A percentile compares a stretch with the other conserved stretches of the same genome.
phyloP scores from a whole-genome alignment of 2,888 invertebrate species.

The Thymelicus sylvestris region DNA sequence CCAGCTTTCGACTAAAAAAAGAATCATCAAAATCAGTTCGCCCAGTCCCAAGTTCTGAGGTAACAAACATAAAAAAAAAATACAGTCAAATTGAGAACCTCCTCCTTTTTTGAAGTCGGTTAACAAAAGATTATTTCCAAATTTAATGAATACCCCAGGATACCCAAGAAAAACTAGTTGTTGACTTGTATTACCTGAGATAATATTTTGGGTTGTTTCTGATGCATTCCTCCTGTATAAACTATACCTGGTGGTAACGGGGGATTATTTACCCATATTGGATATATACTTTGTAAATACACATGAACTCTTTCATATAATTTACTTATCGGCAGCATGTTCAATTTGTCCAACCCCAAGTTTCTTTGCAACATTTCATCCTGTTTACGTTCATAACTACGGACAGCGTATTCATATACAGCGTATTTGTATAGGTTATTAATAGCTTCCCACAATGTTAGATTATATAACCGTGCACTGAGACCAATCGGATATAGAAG shows the following conservation, averaged over 20 bases:
- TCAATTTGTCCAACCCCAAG: neutral
- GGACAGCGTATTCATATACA: too few species aligned
- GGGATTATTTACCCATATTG: slow-evolving; percentile 11
- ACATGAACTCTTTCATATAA: neutral
- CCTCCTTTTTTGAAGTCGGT: too few species aligned
- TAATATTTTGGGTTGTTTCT: neutral
- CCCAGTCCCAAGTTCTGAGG: too few species aligned
- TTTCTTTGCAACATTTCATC: too few species aligned
- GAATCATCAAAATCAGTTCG: too few species aligned
- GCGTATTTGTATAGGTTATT: neutral
- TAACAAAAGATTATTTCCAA: too few species aligned
- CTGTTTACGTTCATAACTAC: too few species aligned
- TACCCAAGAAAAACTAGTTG: neutral
- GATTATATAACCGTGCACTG: neutral
- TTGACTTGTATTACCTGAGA: neutral
- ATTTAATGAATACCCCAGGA: too few species aligned
- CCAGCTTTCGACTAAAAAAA: too few species aligned
- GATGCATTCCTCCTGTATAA: slow-evolving; percentile 8
- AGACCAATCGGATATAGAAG: neutral
- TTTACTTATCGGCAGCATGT: slow-evolving; percentile 7
- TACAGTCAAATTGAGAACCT: too few species aligned
- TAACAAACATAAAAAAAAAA: too few species aligned
- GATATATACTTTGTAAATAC: neutral
- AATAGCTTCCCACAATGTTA: neutral
- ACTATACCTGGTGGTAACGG: slow-evolving; percentile 7